Evolutionary conservation across 2,888 invertebrate genomes (phyloP).

Genomic region (Cerceris ruficornis): DNA sequence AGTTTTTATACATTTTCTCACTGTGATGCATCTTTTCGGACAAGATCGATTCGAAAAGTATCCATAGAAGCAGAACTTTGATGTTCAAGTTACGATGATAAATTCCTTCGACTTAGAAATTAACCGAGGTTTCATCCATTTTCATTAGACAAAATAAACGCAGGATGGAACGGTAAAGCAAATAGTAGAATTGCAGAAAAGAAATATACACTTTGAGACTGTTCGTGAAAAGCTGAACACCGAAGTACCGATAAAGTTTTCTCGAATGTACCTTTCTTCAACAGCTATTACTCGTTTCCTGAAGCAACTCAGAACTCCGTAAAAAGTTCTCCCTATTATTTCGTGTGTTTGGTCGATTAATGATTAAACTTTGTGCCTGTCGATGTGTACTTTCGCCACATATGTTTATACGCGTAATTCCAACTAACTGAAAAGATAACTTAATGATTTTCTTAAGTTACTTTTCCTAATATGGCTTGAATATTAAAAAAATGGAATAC

Average conservation of each 20-base stretch:
- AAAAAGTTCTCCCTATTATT: neutral
- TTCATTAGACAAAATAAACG: conserved; percentile 7
- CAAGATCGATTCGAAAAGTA: neutral
- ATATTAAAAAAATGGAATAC: too few relatives aligned
- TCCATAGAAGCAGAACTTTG: neutral
- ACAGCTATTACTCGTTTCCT: neutral
- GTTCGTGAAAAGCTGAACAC: conserved; percentile 9
- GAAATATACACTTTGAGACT: conserved; percentile 13
- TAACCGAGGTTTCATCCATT: neutral
- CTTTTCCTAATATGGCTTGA: too few relatives aligned
- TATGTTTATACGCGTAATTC: too few relatives aligned
- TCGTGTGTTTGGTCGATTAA: neutral
- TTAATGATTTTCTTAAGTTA: too few relatives aligned
- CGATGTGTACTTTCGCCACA: too few relatives aligned
- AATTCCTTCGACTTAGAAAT: conserved; percentile 25
- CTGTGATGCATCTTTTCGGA: neutral
- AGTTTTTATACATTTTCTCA: neutral
- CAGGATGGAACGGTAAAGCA: neutral
- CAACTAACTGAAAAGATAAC: too few relatives aligned
- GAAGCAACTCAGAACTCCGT: neutral
- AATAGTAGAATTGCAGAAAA: neutral
- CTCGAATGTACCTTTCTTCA: neutral
- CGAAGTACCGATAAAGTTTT: conserved; percentile 5
- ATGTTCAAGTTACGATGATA: conserved; percentile 25
- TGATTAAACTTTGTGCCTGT: too few relatives aligned